These are phyloP conservation scores for Gadus macrocephalus DNA, from an alignment of 2,113 vertebrate genomes.

Conservation along the genomic window DNA sequence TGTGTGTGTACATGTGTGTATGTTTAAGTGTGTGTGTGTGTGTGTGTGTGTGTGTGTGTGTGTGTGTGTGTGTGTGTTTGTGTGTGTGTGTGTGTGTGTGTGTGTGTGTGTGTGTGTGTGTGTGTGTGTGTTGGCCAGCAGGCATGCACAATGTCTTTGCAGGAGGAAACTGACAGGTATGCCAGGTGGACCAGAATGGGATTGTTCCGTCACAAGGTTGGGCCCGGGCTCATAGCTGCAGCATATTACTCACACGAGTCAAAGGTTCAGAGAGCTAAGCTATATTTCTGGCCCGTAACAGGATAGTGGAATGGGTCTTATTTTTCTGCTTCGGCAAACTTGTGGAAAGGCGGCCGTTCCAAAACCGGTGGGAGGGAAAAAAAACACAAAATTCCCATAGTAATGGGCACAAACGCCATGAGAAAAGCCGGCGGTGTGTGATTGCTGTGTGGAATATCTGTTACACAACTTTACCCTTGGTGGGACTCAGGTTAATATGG, in stretches of 20 bases:
- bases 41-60: slow-evolving; percentile 1
- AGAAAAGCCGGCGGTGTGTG: slow-evolving; percentile 45
- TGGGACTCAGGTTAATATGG: slow-evolving; percentile 47
- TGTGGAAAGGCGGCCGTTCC: slow-evolving; percentile 50
- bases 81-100: slow-evolving; percentile 3
- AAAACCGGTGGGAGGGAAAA: slow-evolving; percentile 46
- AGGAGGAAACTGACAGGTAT: slow-evolving; percentile 41
- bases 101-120: slow-evolving; percentile 5
- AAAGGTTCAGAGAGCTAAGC: slow-evolving; percentile 35
- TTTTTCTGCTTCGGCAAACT: slow-evolving; percentile 28
- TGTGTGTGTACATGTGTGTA: slow-evolving; percentile 5
- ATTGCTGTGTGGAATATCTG: slow-evolving; percentile 62
- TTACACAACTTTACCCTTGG: slow-evolving; percentile 55
- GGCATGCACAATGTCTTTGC: slow-evolving; percentile 34
- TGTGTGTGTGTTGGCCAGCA: slow-evolving; percentile 6
- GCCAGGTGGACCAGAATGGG: slow-evolving; percentile 31
- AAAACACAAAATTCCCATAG: slow-evolving; percentile 40
- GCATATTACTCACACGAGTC: slow-evolving; percentile 24
- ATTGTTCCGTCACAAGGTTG: slow-evolving; percentile 38
- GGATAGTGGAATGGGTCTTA: slow-evolving; percentile 49
- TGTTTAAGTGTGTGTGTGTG: slow-evolving; percentile 9
- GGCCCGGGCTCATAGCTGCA: slow-evolving; percentile 23
- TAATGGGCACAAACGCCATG: slow-evolving; percentile 54
- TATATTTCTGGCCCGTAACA: slow-evolving; percentile 40
- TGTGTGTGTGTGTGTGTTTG: slow-evolving; percentile 6